These are phyloP conservation scores for Diaprepes abbreviatus DNA, from an alignment of 2,888 invertebrate genomes.

Conservation along the genomic window DNA sequence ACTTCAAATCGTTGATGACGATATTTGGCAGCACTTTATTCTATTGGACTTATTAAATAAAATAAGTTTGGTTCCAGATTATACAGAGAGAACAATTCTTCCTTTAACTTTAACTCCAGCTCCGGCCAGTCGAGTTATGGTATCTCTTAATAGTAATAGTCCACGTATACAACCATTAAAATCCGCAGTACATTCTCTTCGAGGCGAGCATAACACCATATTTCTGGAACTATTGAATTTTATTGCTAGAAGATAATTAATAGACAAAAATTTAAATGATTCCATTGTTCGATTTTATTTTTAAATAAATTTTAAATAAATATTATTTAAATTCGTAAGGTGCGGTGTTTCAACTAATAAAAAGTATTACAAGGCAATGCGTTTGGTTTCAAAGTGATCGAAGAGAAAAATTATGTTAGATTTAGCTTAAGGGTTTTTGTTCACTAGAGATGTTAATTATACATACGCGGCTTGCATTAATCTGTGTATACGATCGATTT, in stretches of 20 bases:
- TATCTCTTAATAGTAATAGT: constrained; percentile 12
- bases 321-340: constrained; percentile 28
- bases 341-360: constrained; percentile 14
- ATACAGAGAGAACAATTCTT: too few species aligned
- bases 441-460: constrained; percentile 2
- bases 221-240: constrained; percentile 27
- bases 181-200: constrained; percentile 30
- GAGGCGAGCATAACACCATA: constrained; percentile 18
- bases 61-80: too few species aligned
- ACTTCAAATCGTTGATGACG: too few species aligned
- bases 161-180: constrained; percentile 10
- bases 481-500: neutral
- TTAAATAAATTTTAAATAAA: constrained; percentile 14
- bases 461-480: neutral
- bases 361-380: constrained; percentile 42
- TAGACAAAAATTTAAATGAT: constrained; percentile 26
- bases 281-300: constrained; percentile 18
- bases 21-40: too few species aligned
- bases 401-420: constrained; percentile 32
- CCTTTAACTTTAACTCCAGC: too few species aligned
- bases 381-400: constrained; percentile 10
- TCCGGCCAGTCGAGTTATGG: too few species aligned
- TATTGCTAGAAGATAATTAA: constrained; percentile 16
- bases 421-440: constrained; percentile 15
- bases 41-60: too few species aligned